phyloP scores from a whole-genome alignment of 2,888 invertebrate species.

The Cerastoderma edule region DNA sequence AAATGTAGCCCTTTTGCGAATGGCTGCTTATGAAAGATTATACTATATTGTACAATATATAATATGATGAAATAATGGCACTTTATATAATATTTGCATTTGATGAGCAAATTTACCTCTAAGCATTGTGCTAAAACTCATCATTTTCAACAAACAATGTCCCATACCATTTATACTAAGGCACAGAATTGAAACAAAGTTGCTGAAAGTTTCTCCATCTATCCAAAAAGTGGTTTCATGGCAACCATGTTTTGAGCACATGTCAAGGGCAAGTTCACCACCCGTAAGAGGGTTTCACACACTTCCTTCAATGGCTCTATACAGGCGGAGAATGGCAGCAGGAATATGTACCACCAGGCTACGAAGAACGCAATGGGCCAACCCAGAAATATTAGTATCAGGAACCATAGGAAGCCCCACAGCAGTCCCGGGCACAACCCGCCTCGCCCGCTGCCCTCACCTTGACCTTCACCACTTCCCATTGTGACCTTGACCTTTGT shows the following conservation, averaged over 20 bases:
- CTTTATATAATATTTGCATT: too few species aligned
- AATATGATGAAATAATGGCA: too few species aligned
- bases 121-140: too few species aligned
- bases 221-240: conserved; percentile 80
- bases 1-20: too few species aligned
- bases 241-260: conserved; percentile 81
- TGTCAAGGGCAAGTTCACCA: conserved; percentile 80
- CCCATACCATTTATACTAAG: too few species aligned
- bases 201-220: too few species aligned
- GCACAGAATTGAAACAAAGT: too few species aligned
- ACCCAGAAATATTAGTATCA: conserved; percentile 79
- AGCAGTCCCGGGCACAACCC: conserved; percentile 73
- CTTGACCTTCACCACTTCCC: conserved; percentile 70
- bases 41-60: too few species aligned
- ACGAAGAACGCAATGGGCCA: conserved; percentile 82
- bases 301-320: conserved; percentile 76
- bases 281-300: conserved; percentile 78
- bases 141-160: too few species aligned
- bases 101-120: too few species aligned
- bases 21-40: too few species aligned
- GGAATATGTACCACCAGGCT: conserved; percentile 80
- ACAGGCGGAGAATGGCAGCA: conserved; percentile 81
- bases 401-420: conserved; percentile 81
- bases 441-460: conserved; percentile 63
- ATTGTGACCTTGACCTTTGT: too few species aligned